Conservation (phyloP, 2,113 vertebrate genomes). For the Patagioenas fasciata region DNA sequence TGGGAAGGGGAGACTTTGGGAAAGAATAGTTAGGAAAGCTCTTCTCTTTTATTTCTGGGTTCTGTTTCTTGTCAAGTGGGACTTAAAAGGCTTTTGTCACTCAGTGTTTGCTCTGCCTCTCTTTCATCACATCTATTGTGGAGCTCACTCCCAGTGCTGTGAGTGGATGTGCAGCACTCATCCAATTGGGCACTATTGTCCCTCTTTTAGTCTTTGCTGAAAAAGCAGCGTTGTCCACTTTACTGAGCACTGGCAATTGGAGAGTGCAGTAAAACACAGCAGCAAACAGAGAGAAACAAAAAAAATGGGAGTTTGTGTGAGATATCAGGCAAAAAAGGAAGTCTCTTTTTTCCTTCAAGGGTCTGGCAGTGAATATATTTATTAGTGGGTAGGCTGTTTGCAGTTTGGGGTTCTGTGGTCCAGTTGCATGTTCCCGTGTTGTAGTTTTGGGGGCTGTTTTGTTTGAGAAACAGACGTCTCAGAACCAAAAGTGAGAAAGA, state of each 20-base stretch:
- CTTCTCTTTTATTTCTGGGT: neutral
- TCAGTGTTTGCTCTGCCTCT: neutral
- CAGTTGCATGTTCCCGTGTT: neutral
- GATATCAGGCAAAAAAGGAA: neutral
- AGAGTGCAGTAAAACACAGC: neutral
- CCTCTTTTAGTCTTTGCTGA: neutral
- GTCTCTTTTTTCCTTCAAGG: rapidly evolving
- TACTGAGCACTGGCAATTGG: neutral
- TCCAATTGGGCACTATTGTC: neutral
- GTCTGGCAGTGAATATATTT: neutral
- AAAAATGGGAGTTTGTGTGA: neutral
- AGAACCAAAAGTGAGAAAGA: neutral
- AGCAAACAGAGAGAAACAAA: neutral
- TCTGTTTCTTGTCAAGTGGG: neutral
- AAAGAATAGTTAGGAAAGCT: neutral
- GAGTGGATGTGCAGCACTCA: neutral
- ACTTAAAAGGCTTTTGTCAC: neutral
- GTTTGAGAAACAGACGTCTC: neutral
- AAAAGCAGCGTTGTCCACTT: neutral
- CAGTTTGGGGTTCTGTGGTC: neutral
- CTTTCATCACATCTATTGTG: neutral
- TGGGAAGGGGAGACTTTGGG: neutral
- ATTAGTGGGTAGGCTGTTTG: neutral
- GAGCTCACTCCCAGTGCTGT: neutral
- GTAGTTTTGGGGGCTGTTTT: neutral